Percentiles rank a stretch among this genome's conserved stretches.
Conservation (phyloP, 2,888 invertebrate species). For the Leucophenga montana region DNA sequence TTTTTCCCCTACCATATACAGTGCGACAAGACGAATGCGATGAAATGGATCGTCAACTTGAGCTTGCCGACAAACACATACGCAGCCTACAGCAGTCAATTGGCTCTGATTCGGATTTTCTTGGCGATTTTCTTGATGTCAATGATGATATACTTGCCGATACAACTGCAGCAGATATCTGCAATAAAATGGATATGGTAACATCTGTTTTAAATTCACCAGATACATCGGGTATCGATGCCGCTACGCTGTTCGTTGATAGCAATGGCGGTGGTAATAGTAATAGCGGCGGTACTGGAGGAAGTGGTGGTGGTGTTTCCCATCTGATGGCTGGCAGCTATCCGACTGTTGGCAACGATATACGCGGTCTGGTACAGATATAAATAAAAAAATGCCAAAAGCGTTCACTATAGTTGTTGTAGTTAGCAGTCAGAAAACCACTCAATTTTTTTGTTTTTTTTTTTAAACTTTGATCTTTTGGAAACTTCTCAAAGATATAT, state of each 20-base stretch:
- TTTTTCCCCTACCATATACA: slow-evolving; percentile 44
- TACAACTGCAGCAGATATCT: slow-evolving; percentile 53
- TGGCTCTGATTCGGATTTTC: slow-evolving; percentile 67
- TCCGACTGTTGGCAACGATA: slow-evolving; percentile 55
- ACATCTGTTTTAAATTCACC: slow-evolving; percentile 65
- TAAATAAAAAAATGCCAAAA: slow-evolving; percentile 55
- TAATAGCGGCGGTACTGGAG: slow-evolving; percentile 45
- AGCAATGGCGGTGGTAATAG: slow-evolving; percentile 55
- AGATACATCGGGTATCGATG: slow-evolving; percentile 68
- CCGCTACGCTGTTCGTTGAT: slow-evolving; percentile 65
- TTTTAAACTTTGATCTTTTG: slow-evolving; percentile 3
- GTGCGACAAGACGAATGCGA: slow-evolving; percentile 86
- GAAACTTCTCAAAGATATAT: slow-evolving; percentile 19
- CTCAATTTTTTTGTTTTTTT: neutral
- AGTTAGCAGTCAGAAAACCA: too few relatives aligned
- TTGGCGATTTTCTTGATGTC: slow-evolving; percentile 71
- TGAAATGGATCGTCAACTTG: slow-evolving; percentile 88
- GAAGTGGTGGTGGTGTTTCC: too few relatives aligned
- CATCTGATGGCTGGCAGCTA: slow-evolving; percentile 38
- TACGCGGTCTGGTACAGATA: slow-evolving; percentile 71
- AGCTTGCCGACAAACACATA: slow-evolving; percentile 83
- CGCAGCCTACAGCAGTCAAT: slow-evolving; percentile 80
- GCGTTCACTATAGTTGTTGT: neutral
- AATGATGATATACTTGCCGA: slow-evolving; percentile 71
- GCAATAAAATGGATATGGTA: slow-evolving; percentile 55